Conservation (phyloP, 2,888 invertebrate genomes). For the Amaurobius ferox region DNA sequence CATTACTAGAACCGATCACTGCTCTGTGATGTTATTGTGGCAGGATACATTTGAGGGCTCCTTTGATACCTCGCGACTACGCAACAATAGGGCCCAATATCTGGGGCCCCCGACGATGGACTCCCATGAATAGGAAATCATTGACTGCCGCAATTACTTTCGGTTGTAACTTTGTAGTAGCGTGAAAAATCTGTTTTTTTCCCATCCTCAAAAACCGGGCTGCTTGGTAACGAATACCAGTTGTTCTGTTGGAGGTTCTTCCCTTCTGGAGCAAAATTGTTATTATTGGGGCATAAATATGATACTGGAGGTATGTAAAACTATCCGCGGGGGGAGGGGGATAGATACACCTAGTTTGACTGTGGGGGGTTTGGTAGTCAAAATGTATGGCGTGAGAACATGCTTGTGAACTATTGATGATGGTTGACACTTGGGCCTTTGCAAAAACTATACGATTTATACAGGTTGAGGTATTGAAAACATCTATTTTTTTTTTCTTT, state of each 20-base stretch:
- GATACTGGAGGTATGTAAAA: neutral
- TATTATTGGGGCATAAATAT: slow-evolving; percentile 22
- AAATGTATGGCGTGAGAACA: neutral
- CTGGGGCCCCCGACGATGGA: slow-evolving; percentile 33
- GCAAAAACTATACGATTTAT: too few relatives aligned
- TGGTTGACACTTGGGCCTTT: neutral
- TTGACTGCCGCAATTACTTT: slow-evolving; percentile 69
- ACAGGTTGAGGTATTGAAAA: too few relatives aligned
- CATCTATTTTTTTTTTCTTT: too few relatives aligned
- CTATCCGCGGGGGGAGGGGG: neutral
- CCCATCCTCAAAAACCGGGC: neutral
- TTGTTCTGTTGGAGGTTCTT: neutral
- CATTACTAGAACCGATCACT: slow-evolving; percentile 40
- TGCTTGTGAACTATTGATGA: neutral
- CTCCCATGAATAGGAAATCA: slow-evolving; percentile 61
- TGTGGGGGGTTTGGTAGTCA: neutral
- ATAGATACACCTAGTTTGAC: neutral
- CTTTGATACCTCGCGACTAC: slow-evolving; percentile 32
- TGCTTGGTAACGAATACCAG: slow-evolving; percentile 2
- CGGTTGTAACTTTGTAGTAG: slow-evolving; percentile 61
- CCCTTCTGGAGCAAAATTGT: neutral
- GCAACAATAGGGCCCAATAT: slow-evolving; percentile 25
- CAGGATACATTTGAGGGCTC: slow-evolving; percentile 27
- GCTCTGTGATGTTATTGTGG: slow-evolving; percentile 50
- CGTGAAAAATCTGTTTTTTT: slow-evolving; percentile 23